Evolutionary conservation across 2,888 invertebrate species (phyloP).

Genomic region (Ephialtes manifestator): DNA sequence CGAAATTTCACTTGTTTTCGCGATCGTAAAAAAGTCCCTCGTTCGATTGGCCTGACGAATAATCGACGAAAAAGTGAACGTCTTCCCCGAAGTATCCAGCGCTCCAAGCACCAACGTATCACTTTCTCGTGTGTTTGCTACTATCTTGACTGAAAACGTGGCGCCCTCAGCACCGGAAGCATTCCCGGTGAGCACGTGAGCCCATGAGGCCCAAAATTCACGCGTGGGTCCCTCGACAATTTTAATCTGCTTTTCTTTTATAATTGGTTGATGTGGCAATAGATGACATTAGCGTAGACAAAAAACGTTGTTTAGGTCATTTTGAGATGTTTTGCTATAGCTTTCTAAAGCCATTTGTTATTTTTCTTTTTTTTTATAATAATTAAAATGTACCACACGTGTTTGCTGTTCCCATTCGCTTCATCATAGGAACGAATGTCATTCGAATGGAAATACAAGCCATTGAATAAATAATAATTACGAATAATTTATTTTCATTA

Average conservation of each 20-base stretch:
- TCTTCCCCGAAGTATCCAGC: constrained; percentile 71
- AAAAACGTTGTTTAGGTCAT: background rate
- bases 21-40: background rate
- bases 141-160: constrained; percentile 77
- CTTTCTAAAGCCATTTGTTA: background rate
- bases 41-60: background rate
- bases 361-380: background rate
- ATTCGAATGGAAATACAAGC: too few relatives aligned
- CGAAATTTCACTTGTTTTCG: background rate
- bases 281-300: background rate
- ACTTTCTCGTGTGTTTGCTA: constrained; percentile 76
- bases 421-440: too few relatives aligned
- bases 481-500: too few relatives aligned
- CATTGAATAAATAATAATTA: too few relatives aligned
- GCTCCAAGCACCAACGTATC: constrained; percentile 67
- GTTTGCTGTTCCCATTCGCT: too few relatives aligned
- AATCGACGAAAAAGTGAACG: constrained; percentile 74
- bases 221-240: background rate
- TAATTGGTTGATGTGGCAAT: background rate
- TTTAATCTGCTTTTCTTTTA: background rate
- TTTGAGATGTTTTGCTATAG: background rate
- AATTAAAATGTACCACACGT: too few relatives aligned
- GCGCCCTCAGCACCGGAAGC: constrained; percentile 74
- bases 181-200: constrained; percentile 66
- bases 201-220: constrained; percentile 34